Base-by-base conservation (phyloP, 2,888 invertebrate species). In the Drosophila nigritarsus region DNA sequence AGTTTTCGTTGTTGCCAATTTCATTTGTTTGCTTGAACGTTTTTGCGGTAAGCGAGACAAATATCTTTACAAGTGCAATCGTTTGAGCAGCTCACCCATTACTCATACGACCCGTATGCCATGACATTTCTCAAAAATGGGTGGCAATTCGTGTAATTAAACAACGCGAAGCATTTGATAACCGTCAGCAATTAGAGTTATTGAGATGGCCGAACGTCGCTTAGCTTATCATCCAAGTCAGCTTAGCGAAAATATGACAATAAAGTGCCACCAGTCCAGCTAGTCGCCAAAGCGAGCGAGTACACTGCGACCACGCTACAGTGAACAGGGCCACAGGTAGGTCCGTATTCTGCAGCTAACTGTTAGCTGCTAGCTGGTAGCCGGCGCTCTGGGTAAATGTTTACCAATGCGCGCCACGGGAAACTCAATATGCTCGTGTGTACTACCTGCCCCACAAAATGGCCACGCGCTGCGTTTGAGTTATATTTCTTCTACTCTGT, bases 351-450 rank as follows among this genome's bases (percentile, higher is more conserved):
- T 27, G 59, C 53, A 51, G 34, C 59, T 40, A 40, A 18, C 32
- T 36, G 18, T 18, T 55, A 29, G 15, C 50, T 20, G n/a, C 34
- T 61, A 61, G n/a, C 56, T 62, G 62, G 18, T 65, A 40, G n/a
- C 64, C 64, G 69, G 56, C 48, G 73, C 54, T 20, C 29, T 78
- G 78, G 61, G 68, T 75, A 83, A 89, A 85, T 88, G 84, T 85
- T 90, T 75, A 61, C 80, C 83, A 78, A 82, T 69, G 83, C 72
- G 77, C 88, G 71, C 80, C 67, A 74, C 78, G 76, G 83, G 90
- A 83, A 89, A 91, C 88, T 75, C 83, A 86, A 91, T 91, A 90
- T 82, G 71, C 58, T 45, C 61, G 54, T 48, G 53, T 68, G 27
- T 65, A 32, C 64, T 29, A 56, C 42, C 27, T 67, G 72, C 66